phyloP scores from a whole-genome alignment of 2,797 vertebrate genomes.

The Protosalanx chinensis region DNA sequence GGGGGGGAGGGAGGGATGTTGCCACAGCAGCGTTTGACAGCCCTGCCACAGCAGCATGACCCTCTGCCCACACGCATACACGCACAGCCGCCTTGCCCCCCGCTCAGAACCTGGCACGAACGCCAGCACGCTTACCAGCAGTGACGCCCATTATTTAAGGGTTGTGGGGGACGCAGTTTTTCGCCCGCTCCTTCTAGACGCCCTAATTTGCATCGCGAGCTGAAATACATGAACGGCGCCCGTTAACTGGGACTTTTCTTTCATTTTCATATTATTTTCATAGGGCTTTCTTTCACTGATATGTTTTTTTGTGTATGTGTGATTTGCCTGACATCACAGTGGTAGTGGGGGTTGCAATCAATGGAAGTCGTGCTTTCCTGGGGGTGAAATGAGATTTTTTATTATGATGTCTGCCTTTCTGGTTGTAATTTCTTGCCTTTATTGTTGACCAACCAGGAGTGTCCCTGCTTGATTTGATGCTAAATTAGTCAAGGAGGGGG shows the following conservation, averaged over 20 bases:
- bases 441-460: slow-evolving; percentile 63
- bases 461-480: slow-evolving; percentile 67
- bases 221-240: slow-evolving; percentile 71
- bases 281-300: slow-evolving; percentile 52
- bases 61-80: slow-evolving; percentile 49
- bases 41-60: slow-evolving; percentile 60
- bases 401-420: slow-evolving; percentile 73
- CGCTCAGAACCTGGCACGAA: too few relatives aligned
- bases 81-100: too few relatives aligned
- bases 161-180: slow-evolving; percentile 47
- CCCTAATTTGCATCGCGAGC: slow-evolving; percentile 73
- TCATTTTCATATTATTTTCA: slow-evolving; percentile 58
- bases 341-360: slow-evolving; percentile 73
- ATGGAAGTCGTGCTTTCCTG: slow-evolving; percentile 74
- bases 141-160: slow-evolving; percentile 77
- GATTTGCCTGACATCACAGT: slow-evolving; percentile 75
- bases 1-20: too few relatives aligned
- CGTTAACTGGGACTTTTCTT: slow-evolving; percentile 61
- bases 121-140: slow-evolving; percentile 18
- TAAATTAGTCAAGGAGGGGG: slow-evolving; percentile 65
- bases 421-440: slow-evolving; percentile 68
- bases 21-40: too few relatives aligned
- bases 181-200: slow-evolving; percentile 59
- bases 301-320: slow-evolving; percentile 67
- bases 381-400: slow-evolving; percentile 75